These are phyloP conservation scores for Platyrinchus mystaceus DNA, from an alignment of 2,797 vertebrate species.

Conservation along the genomic window DNA sequence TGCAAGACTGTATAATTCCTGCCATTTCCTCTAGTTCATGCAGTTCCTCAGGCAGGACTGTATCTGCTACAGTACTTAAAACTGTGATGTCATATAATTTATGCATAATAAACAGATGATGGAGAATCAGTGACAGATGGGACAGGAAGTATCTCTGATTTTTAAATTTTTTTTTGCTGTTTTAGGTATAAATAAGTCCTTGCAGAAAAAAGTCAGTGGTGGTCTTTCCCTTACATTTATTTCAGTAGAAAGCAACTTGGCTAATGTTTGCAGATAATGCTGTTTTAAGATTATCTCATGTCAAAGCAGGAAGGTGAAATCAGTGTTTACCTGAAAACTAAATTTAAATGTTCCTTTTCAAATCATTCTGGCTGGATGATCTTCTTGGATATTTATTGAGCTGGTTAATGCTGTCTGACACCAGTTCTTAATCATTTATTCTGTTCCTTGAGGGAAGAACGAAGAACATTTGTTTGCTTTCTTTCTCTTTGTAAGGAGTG, in stretches of 20 bases:
- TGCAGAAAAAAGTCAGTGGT: background rate
- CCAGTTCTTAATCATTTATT: background rate
- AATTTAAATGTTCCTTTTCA: background rate
- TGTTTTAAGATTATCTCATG: background rate
- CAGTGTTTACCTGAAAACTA: background rate
- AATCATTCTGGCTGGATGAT: background rate
- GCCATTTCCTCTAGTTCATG: background rate
- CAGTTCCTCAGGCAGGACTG: background rate
- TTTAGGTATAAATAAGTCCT: background rate
- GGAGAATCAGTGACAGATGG: background rate
- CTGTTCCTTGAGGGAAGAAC: background rate
- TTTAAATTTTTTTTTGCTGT: background rate
- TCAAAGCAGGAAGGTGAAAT: background rate
- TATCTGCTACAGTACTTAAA: background rate
- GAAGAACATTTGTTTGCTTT: background rate
- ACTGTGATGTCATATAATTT: background rate
- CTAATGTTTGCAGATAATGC: background rate
- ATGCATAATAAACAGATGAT: background rate
- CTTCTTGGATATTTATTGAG: background rate
- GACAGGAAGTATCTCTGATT: background rate
- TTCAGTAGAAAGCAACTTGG: background rate
- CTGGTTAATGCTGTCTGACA: background rate
- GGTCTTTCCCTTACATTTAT: background rate
- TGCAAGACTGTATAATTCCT: background rate
- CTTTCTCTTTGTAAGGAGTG: background rate